Conservation (phyloP, 2,113 vertebrate species). For the Gopherus flavomarginatus region DNA sequence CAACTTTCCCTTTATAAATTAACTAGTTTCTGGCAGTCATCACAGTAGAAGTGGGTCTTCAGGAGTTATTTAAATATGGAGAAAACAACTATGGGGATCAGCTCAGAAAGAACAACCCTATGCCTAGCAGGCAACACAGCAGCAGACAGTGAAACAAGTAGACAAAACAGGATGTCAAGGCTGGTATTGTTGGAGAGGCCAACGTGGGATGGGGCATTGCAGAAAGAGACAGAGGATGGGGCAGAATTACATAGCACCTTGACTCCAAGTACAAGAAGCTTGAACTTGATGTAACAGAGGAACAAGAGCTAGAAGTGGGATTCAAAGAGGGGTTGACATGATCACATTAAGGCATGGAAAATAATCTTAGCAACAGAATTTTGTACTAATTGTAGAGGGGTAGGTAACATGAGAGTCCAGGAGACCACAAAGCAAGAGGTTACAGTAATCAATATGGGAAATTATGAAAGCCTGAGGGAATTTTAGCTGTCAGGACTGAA, state of each 20-base stretch:
- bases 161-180: not conserved
- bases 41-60: not conserved
- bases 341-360: not conserved
- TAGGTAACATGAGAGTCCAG: not conserved
- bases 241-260: not conserved
- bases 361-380: not conserved
- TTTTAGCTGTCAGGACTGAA: not conserved
- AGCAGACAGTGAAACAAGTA: not conserved
- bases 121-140: not conserved
- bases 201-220: not conserved
- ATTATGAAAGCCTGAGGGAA: not conserved
- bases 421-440: not conserved
- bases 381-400: not conserved
- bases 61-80: not conserved
- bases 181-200: not conserved
- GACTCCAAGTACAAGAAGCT: not conserved
- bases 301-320: not conserved
- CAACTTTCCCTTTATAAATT: not conserved
- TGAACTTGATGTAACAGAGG: not conserved
- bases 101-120: not conserved
- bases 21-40: not conserved
- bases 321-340: not conserved
- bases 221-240: not conserved
- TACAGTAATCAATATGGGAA: not conserved
- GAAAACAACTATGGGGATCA: accelerated